Base-by-base conservation (phyloP, 1,140 invertebrate genomes). In the Zaprionus vittiger region DNA sequence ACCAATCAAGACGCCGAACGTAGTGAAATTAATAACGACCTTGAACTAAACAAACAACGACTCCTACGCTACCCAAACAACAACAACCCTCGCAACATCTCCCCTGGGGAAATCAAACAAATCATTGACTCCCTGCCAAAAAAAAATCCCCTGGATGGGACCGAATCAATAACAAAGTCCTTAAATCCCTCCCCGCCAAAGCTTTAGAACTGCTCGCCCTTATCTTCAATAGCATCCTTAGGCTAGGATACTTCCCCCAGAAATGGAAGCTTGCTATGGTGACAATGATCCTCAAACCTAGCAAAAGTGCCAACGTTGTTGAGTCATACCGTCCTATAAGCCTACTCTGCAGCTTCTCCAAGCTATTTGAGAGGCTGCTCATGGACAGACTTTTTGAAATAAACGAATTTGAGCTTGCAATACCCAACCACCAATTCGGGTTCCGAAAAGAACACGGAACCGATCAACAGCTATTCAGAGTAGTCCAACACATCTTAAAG, bases 391-490 rank as follows among this genome's bases (percentile, higher is more conserved):
- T 76, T 0, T 44, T 72, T 0, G 55, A 60, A n/a, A 1, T 12
- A 1, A 2, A n/a, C 0, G 61, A 65, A 0, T 76, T 71, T 2
- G 37, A 24, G 0, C 12, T 15, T 0, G 69, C 62, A 1, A 12
- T 72, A 2, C 68, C 74, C 1, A 14, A 2, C 2, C 74, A 77
- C 9, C 74, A 72, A 24, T 76, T 76, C 22, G 73, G 73, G 0
- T 76, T 65, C 1, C 52, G 73, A 4, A 31, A 11, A 17, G 9
- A 66, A 1, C 65, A 74, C 5, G 56, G 64, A 0, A 69, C 57
- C 0, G 59, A 68, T 0, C 64, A 74, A 4, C 74, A 77, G 12
- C 24, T 77, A 24, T 20, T 38, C 0, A 7, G 72, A 2, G 64
- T 69, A 0, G 52, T 63, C 0, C 68, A 77, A 4, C 44, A 38